Conservation (phyloP, 2,888 invertebrate genomes). For the Synergus laeviventris region DNA sequence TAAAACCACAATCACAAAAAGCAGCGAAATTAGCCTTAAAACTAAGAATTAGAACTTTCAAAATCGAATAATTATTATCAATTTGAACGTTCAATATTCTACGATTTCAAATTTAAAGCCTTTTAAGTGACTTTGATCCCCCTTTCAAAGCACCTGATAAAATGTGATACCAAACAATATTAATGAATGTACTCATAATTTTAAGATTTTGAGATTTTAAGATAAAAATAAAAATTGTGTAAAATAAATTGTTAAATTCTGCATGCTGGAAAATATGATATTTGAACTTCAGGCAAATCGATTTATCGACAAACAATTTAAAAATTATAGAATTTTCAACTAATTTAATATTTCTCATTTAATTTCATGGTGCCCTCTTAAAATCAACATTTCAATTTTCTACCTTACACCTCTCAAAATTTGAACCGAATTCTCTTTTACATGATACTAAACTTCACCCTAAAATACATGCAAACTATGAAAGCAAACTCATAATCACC, state of each 20-base stretch:
- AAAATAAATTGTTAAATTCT: background rate
- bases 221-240: background rate
- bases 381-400: background rate
- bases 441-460: background rate
- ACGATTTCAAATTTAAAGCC: background rate
- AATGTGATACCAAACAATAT: too few species aligned
- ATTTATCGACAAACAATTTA: background rate
- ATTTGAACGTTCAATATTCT: too few species aligned
- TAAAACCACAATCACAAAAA: background rate
- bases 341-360: background rate
- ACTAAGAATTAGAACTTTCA: too few species aligned
- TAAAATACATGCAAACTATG: background rate
- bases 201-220: too few species aligned
- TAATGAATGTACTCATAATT: too few species aligned
- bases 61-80: too few species aligned
- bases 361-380: background rate
- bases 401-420: background rate
- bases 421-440: background rate
- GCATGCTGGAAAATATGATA: background rate
- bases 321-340: background rate
- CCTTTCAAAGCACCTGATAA: too few species aligned
- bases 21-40: too few species aligned
- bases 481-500: slow-evolving; percentile 75
- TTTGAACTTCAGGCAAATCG: background rate
- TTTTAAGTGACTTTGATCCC: background rate